phyloP scores from a whole-genome alignment of 2,888 invertebrate genomes.

The Aphelenchoides bicaudatus region DNA sequence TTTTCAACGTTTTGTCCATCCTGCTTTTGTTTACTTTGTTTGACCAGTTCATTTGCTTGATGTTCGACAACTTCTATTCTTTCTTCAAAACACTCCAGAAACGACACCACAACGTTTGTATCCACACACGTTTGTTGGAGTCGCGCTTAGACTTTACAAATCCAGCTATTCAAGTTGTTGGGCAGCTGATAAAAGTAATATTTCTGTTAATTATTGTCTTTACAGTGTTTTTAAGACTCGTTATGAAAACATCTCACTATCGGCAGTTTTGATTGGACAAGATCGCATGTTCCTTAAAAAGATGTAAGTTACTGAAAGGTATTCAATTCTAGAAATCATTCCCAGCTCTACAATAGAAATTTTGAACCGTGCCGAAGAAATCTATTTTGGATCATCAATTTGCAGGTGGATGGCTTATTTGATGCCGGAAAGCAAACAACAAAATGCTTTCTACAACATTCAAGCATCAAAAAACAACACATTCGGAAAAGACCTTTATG shows the following conservation, averaged over 20 bases:
- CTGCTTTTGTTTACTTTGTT: no score
- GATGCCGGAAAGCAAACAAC: constrained; percentile 18
- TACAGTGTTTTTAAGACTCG: not conserved
- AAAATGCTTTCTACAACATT: constrained; percentile 21
- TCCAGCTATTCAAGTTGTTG: constrained; percentile 19
- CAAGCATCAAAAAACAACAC: constrained; percentile 24
- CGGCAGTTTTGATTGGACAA: constrained; percentile 27
- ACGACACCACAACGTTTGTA: constrained; percentile 29
- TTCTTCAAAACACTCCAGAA: no score
- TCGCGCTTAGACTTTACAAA: constrained; percentile 20
- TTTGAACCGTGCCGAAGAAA: constrained; percentile 19
- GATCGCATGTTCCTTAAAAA: constrained; percentile 21
- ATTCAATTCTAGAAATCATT: not conserved
- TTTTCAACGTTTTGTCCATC: no score
- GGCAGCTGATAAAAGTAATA: not conserved
- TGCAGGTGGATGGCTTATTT: constrained; percentile 28
- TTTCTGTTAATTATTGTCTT: not conserved
- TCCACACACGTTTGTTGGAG: constrained; percentile 22
- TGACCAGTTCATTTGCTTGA: no score
- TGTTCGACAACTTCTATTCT: no score
- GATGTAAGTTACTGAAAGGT: constrained; percentile 7
- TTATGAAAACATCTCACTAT: not conserved
- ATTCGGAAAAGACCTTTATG: constrained; percentile 22
- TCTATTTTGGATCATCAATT: not conserved
- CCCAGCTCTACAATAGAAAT: not conserved